Conservation (phyloP, 2,113 vertebrate genomes). For the Nestor notabilis region DNA sequence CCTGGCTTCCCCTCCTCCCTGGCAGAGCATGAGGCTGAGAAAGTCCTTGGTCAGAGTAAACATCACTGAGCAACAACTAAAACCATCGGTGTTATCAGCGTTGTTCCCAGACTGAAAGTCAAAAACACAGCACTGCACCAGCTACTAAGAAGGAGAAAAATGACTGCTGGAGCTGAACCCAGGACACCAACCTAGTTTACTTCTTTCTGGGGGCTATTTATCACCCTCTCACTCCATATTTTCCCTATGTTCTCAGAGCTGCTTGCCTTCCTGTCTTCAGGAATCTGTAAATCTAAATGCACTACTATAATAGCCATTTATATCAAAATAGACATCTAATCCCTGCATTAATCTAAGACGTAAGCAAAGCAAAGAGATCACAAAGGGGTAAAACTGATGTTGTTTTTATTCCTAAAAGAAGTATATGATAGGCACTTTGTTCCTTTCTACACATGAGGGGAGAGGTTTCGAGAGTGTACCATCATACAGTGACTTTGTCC, state of each 20-base stretch:
- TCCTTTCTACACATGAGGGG: rapidly evolving
- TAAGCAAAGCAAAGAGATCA: background rate
- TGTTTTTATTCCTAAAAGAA: background rate
- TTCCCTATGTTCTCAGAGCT: background rate
- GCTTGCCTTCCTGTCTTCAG: background rate
- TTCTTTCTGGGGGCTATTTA: background rate
- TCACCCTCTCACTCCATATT: background rate
- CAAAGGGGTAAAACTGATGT: background rate
- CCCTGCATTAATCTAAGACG: background rate
- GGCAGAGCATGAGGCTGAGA: too few relatives aligned
- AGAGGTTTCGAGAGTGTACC: background rate
- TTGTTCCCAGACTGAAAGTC: too few relatives aligned
- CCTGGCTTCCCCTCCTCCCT: too few relatives aligned
- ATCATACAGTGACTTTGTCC: background rate
- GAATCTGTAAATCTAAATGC: background rate
- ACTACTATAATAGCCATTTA: background rate
- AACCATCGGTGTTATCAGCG: too few relatives aligned
- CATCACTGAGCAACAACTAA: too few relatives aligned
- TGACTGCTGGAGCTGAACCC: too few relatives aligned
- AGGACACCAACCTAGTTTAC: background rate
- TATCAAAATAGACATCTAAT: background rate
- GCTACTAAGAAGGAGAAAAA: too few relatives aligned
- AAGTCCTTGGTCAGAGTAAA: too few relatives aligned
- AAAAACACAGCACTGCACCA: too few relatives aligned
- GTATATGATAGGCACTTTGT: rapidly evolving